Conservation (phyloP, 1,140 invertebrate genomes). For the Drosophila athabasca region DNA sequence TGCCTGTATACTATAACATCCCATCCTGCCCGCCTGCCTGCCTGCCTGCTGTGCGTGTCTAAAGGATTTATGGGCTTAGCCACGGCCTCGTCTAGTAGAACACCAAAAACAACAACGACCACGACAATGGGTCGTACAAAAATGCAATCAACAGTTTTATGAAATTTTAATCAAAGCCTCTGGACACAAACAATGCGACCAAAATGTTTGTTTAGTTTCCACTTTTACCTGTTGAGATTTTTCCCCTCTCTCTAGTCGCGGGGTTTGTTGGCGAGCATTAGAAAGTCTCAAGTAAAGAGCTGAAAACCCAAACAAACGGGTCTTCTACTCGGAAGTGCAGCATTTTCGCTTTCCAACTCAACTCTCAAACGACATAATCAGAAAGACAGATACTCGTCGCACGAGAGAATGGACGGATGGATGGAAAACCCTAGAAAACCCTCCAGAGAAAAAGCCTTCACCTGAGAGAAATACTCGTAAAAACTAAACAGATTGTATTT, state of each 20-base stretch:
- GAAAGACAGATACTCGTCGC: background rate
- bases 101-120: slow-evolving; percentile 11
- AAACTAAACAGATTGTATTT: slow-evolving; percentile 44
- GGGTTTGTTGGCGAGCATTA: background rate
- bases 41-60: slow-evolving; percentile 11
- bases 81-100: too few relatives aligned
- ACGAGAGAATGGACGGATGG: background rate
- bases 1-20: background rate
- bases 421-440: background rate
- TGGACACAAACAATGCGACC: slow-evolving; percentile 13
- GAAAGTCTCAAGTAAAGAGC: background rate
- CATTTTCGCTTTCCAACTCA: background rate
- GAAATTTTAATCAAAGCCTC: slow-evolving; percentile 49
- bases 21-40: slow-evolving; percentile 1
- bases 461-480: background rate
- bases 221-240: slow-evolving; percentile 39
- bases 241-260: background rate
- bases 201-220: slow-evolving; percentile 25
- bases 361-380: slow-evolving; percentile 19
- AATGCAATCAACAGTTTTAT: slow-evolving; percentile 59
- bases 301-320: background rate
- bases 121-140: slow-evolving; percentile 9
- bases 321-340: background rate
- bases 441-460: background rate
- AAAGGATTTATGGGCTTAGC: slow-evolving; percentile 45